Percentiles rank a stretch among this genome's conserved stretches.
These are phyloP conservation scores for Fregetta grallaria DNA, from an alignment of 2,113 vertebrate species.

Conservation along the genomic window DNA sequence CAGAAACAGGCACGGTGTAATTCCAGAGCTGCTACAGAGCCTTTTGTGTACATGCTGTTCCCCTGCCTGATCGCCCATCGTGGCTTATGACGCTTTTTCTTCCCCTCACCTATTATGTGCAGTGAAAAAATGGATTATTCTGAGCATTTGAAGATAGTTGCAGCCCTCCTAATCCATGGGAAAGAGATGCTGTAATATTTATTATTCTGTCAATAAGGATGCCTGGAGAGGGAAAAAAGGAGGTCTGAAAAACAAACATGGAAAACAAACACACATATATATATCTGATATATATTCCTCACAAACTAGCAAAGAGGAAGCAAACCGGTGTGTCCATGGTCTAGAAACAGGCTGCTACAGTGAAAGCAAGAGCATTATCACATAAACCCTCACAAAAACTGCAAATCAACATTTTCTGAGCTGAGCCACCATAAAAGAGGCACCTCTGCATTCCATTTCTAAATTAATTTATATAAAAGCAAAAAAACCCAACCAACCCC, in stretches of 20 bases:
- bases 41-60: background rate
- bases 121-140: conserved; percentile 21
- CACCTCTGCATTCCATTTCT: conserved; percentile 35
- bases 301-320: background rate
- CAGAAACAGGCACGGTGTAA: background rate
- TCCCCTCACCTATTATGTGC: background rate
- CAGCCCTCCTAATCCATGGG: background rate
- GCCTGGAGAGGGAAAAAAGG: background rate
- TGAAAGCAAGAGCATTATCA: background rate
- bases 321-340: background rate
- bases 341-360: background rate
- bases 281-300: background rate
- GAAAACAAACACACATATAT: background rate
- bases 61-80: background rate
- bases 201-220: conserved; percentile 12
- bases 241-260: background rate
- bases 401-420: background rate
- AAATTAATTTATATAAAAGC: conserved; percentile 55
- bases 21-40: background rate
- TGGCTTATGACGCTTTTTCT: conserved; percentile 16
- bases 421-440: background rate
- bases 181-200: conserved; percentile 23
- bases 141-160: background rate
- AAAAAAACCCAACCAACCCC: background rate
- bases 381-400: background rate